Conservation (phyloP, 2,888 invertebrate genomes). For the Syrphus vitripennis region DNA sequence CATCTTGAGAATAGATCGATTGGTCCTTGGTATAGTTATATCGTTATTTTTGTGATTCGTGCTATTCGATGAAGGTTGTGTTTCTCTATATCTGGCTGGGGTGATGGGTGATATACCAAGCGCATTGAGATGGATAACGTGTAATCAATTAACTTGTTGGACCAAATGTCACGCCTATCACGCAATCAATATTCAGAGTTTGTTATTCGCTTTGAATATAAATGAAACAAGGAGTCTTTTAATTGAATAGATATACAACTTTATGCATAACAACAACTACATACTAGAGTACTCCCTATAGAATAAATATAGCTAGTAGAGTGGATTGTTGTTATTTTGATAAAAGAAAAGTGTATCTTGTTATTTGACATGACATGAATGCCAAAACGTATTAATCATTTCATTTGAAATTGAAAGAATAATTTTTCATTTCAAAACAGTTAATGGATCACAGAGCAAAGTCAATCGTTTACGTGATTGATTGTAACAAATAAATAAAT, state of each 20-base stretch:
- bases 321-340: background rate
- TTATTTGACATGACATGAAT: slow-evolving; percentile 13
- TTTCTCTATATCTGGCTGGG: too few relatives aligned
- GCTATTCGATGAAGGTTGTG: background rate
- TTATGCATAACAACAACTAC: slow-evolving; percentile 8
- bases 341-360: background rate
- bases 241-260: slow-evolving; percentile 20
- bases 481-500: background rate
- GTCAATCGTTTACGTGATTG: background rate
- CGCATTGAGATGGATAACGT: slow-evolving; percentile 28
- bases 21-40: background rate
- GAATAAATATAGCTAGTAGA: background rate
- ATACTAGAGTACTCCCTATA: background rate
- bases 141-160: slow-evolving; percentile 54
- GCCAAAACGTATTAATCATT: background rate
- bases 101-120: background rate
- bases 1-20: slow-evolving; percentile 7
- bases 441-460: background rate
- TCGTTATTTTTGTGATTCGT: background rate
- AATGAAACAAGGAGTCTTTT: background rate
- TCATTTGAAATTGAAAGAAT: background rate
- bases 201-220: slow-evolving; percentile 36
- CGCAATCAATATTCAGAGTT: slow-evolving; percentile 47
- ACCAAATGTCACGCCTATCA: slow-evolving; percentile 44
- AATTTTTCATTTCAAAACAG: background rate